Evolutionary conservation across 2,797 vertebrate species (phyloP).

Genomic region (Ctenopoma kingsleyae): DNA sequence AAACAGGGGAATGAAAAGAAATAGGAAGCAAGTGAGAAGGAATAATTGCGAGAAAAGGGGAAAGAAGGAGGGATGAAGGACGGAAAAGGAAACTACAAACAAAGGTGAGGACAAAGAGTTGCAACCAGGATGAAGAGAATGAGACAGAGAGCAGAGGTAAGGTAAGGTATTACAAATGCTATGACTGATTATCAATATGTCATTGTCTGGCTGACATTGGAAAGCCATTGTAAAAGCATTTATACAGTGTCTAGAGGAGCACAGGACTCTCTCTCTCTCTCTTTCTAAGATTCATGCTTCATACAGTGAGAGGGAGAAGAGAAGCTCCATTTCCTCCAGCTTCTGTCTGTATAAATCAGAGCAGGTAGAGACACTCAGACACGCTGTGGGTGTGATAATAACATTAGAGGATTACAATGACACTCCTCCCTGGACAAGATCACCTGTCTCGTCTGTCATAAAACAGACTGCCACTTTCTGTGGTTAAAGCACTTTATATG

Average conservation of each 20-base stretch:
- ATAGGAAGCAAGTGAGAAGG: conserved; percentile 41
- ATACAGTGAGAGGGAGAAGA: conserved; percentile 51
- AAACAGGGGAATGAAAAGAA: conserved; percentile 62
- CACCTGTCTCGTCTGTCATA: conserved; percentile 75
- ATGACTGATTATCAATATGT: conserved; percentile 77
- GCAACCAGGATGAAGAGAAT: conserved; percentile 27
- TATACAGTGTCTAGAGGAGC: conserved; percentile 76
- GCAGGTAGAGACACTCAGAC: conserved; percentile 74
- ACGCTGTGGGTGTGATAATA: conserved; percentile 78
- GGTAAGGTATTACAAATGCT: conserved; percentile 66
- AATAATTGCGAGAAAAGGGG: conserved; percentile 25
- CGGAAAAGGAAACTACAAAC: conserved; percentile 33
- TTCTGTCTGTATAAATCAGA: conserved; percentile 76
- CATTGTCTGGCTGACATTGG: conserved; percentile 73
- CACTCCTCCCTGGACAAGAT: conserved; percentile 78
- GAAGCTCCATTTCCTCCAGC: conserved; percentile 59
- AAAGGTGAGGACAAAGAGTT: conserved; percentile 36
- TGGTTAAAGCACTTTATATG: conserved; percentile 54
- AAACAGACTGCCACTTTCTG: conserved; percentile 68
- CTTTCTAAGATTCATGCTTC: conserved; percentile 47
- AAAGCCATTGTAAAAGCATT: conserved; percentile 81
- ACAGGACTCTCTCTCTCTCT: conserved; percentile 4
- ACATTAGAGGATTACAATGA: conserved; percentile 81
- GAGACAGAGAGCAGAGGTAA: conserved; percentile 59
- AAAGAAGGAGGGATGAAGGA: conserved; percentile 36